Evolutionary conservation across 2,797 vertebrate species (phyloP).

Genomic region (Acanthornis magna): DNA sequence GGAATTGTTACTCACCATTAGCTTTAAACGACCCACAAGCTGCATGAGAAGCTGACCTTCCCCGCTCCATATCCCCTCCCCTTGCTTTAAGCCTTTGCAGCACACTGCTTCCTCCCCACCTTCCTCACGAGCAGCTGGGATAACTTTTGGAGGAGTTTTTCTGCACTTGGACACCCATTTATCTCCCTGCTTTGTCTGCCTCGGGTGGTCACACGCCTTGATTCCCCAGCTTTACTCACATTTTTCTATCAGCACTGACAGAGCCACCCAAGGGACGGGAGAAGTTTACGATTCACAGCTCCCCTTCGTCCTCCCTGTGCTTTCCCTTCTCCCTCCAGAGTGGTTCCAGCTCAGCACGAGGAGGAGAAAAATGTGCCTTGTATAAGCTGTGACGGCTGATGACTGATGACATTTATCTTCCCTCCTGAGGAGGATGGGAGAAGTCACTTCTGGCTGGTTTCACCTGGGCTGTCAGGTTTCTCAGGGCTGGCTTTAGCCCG

Average conservation of each 20-base stretch:
- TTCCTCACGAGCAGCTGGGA: background rate
- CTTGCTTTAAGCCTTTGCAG: background rate
- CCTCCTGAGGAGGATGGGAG: background rate
- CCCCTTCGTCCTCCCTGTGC: background rate
- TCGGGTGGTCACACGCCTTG: rapidly evolving
- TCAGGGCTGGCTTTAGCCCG: background rate
- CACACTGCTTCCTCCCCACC: background rate
- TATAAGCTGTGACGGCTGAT: background rate
- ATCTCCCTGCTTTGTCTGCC: background rate
- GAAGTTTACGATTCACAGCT: background rate
- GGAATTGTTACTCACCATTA: background rate
- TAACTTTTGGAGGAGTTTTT: background rate
- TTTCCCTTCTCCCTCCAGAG: background rate
- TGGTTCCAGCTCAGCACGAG: background rate
- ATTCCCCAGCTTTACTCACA: background rate
- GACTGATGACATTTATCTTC: slow-evolving; percentile 67
- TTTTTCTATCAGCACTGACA: background rate
- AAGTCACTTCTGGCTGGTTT: slow-evolving; percentile 50
- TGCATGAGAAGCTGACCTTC: background rate
- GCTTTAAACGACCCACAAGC: background rate
- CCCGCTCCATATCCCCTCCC: background rate
- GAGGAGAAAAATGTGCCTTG: slow-evolving; percentile 30
- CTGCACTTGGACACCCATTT: background rate
- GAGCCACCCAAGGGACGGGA: background rate
- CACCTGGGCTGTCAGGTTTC: slow-evolving; percentile 39